Evolutionary conservation across 2,888 invertebrate species (phyloP).

Genomic region (Aporophyla lueneburgensis): DNA sequence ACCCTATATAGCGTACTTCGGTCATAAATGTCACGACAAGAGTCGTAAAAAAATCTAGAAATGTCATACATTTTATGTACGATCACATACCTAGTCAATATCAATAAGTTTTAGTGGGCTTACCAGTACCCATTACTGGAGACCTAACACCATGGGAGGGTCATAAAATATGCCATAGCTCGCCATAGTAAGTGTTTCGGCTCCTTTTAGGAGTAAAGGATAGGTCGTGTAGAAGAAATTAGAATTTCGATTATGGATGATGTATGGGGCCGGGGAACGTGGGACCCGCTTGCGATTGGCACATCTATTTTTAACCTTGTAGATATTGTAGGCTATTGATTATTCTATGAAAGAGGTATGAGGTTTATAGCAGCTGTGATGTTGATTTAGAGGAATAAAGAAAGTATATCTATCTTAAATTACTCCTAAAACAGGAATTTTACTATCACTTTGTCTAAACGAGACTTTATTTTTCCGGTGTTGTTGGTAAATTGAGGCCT

Average conservation of each 20-base stretch:
- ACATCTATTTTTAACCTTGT: constrained; percentile 15
- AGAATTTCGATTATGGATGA: constrained; percentile 42
- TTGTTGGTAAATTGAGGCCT: neutral
- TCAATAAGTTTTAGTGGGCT: constrained; percentile 56
- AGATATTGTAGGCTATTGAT: constrained; percentile 17
- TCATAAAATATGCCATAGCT: constrained; percentile 33
- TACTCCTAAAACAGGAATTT: neutral
- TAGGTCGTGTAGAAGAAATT: constrained; percentile 29
- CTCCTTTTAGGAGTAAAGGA: constrained; percentile 23
- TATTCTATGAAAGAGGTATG: neutral
- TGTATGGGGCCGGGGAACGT: constrained; percentile 10
- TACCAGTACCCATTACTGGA: constrained; percentile 21
- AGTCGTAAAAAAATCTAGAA: constrained; percentile 60
- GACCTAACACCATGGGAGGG: constrained; percentile 26
- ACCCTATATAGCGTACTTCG: constrained; percentile 10
- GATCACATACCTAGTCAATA: constrained; percentile 40
- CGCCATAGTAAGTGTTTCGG: constrained; percentile 1
- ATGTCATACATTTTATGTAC: constrained; percentile 34
- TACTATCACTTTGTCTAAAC: neutral
- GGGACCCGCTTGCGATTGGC: neutral
- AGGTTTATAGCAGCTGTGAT: neutral
- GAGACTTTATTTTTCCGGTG: neutral
- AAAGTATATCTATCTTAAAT: neutral
- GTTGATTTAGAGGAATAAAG: neutral
- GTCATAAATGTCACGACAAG: constrained; percentile 51